Percentiles rank a stretch among this genome's conserved stretches.
phyloP scores from a whole-genome alignment of 2,113 vertebrate genomes.

The Chrysochloris asiatica region DNA sequence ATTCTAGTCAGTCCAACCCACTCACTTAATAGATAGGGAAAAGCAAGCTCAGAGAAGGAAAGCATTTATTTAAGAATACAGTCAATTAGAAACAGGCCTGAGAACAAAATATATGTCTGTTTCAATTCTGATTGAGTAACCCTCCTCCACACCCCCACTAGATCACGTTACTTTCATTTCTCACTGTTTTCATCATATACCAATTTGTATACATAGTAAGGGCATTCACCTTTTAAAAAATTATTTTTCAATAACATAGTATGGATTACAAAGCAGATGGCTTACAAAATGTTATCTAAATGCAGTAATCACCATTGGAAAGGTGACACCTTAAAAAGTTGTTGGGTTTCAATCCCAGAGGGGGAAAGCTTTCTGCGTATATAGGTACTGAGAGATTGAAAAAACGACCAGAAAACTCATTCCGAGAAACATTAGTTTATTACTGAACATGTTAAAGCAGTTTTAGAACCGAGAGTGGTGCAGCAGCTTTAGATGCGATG shows the following conservation, averaged over 20 bases:
- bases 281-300: not conserved
- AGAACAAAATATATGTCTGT: not conserved
- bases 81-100: not conserved
- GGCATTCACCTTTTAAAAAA: rapidly evolving
- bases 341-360: not conserved
- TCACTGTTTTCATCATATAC: not conserved
- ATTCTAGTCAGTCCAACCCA: not conserved
- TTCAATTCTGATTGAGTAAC: not conserved
- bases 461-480: no score
- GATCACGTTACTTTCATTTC: not conserved
- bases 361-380: no score
- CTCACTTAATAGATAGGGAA: not conserved
- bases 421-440: no score
- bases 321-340: not conserved
- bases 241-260: not conserved
- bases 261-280: not conserved
- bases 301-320: not conserved
- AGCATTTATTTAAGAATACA: not conserved
- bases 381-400: no score
- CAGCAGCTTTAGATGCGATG: no score
- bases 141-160: not conserved
- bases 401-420: no score
- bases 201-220: not conserved
- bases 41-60: not conserved
- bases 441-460: no score